Base-by-base conservation (phyloP, 1,140 invertebrate genomes). In the Neocloeon triangulifer region DNA sequence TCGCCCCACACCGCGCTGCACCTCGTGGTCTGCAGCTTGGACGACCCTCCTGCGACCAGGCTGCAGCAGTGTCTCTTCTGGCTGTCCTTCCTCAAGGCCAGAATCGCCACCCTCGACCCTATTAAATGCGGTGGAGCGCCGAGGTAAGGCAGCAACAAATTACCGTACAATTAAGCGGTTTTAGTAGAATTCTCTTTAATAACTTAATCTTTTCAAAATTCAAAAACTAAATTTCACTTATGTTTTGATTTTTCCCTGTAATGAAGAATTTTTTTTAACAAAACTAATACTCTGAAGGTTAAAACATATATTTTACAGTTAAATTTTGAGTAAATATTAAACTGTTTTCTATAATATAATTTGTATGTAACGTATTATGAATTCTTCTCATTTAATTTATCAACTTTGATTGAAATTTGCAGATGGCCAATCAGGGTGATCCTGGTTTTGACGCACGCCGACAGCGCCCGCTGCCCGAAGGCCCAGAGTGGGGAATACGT, bases 21-120 rank as follows among this genome's bases (percentile, higher is more conserved):
- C 43, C 51, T 74, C 5, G 61, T 85, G 38, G 58, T 79, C n/a
- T 77, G 79, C 50, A 75, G 61, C 49, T 53, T 79, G 16, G 58
- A 62, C 40, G 76, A 82, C 44, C 58, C 73, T 8, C 56, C 67
- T 12, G 73, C 69, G 26, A 62, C 72, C 34, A 73, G 78, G 49
- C 49, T 78, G 15, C 66, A 71, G 34, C 73, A 81, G 48, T 64
- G 75, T 15, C 60, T 64, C 36, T 82, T 78, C 55, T 85, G 80
- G 80, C 51, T 85, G 19, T 66, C 69, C 39, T 82, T 84, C 50
- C 56, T 85, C 30, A 64, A 75, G 50, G 69, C 73, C 25, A 59
- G 77, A 36, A 64, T 79, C 38, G 63, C 57, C 5, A 56, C 66
- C 22, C 58, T 64, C 17, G 64, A 70, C 46, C 71, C 73, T 34